Percentiles rank a stretch among this genome's conserved stretches.
phyloP scores from a whole-genome alignment of 1,140 invertebrate genomes.

The Brachionus sp. region DNA sequence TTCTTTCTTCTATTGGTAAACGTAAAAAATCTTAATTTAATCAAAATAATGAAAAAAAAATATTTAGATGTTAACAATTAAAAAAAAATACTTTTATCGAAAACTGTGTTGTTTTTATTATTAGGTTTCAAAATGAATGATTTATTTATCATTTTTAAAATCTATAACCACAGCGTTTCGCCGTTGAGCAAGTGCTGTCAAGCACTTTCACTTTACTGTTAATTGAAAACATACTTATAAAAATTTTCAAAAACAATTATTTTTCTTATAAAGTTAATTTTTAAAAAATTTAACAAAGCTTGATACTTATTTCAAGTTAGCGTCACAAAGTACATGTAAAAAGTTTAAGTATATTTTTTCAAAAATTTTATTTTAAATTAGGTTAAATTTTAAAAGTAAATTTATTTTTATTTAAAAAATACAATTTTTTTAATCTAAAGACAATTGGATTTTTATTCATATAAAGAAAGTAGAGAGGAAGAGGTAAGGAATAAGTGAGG shows the following conservation, averaged over 20 bases:
- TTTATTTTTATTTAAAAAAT: background rate
- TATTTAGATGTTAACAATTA: background rate
- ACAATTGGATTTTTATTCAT: background rate
- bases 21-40: background rate
- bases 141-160: background rate
- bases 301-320: background rate
- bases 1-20: background rate
- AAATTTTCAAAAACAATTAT: background rate
- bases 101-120: background rate
- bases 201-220: background rate
- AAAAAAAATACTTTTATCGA: background rate
- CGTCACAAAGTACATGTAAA: background rate
- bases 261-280: background rate
- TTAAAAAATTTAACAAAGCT: background rate
- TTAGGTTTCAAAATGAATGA: background rate
- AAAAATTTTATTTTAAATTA: background rate
- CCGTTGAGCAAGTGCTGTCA: background rate
- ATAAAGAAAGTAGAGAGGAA: background rate
- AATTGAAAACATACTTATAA: background rate
- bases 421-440: too few species aligned
- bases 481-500: background rate
- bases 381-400: background rate
- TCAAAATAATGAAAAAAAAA: background rate
- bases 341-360: background rate
- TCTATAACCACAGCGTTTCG: background rate